Evolutionary conservation across 2,888 invertebrate species (phyloP), one percentile per base, ranked within the genome.

Genomic region (Cerastis rubricosa): DNA sequence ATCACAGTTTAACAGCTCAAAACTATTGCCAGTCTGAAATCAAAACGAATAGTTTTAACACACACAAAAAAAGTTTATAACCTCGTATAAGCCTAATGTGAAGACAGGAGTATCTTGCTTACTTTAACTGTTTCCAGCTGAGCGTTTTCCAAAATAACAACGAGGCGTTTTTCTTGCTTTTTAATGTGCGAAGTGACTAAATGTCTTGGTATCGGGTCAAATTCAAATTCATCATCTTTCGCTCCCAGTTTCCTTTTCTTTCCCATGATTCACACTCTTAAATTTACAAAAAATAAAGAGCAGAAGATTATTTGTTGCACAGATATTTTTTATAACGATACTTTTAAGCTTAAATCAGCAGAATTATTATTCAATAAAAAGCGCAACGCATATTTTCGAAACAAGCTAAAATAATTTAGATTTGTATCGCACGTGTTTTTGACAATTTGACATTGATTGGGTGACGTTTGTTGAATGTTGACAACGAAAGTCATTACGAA

Each of bases 71-170:
- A 25, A 51, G 25, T n/a, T 61, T 57, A 29, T 69, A 49, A 49
- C n/a, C 59, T 64, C 14, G 0, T n/a, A 25, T 51, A 47, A 17
- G 40, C 29, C 29, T 40, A 65, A 9, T 43, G n/a, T 12, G 0
- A 67, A 66, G 11, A 61, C 22, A 35, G 1, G 17, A 43, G 1
- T 47, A 67, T 25, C 51, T 25, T 19, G 3, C 43, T 64, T 94
- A 99, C 99, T 97, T 99, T 99, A 0, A 99, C 99, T 64, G 99
- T 98, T 97, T 99, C 99, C 72, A 99, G 94, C 91, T 99, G 99
- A 7, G 99, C 99, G 77, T 98, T 98, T 96, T 99, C 99, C 74
- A 99, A 95, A 78, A 99, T 98, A 61, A 99, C 97, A 85, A 99
- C 99, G 35, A 99, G 97, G 70, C 99, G 98, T 94, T 99, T 99